These are phyloP conservation scores for Caenorhabditis macrosperma DNA, from an alignment of 2,888 invertebrate genomes.

Conservation along the genomic window DNA sequence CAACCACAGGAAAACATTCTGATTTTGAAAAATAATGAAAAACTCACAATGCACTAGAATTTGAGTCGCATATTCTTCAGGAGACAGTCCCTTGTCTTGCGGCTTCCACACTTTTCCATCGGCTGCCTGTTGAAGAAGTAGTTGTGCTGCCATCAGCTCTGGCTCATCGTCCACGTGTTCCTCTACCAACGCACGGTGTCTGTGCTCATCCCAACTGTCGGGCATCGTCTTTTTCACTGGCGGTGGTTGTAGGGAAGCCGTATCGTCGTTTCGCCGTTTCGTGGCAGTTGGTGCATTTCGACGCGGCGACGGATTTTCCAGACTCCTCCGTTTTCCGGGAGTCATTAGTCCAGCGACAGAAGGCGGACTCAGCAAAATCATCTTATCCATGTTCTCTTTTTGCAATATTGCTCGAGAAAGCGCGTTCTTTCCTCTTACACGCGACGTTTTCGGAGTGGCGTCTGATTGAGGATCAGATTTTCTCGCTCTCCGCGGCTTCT, in stretches of 20 bases:
- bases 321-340: background rate
- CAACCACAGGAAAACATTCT: background rate
- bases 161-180: slow-evolving; percentile 30
- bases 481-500: background rate
- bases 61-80: slow-evolving; percentile 27
- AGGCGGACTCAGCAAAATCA: background rate
- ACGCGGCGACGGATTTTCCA: background rate
- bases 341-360: background rate
- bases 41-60: slow-evolving; percentile 39
- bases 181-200: slow-evolving; percentile 1
- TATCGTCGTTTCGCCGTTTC: background rate
- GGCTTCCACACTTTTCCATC: slow-evolving; percentile 23
- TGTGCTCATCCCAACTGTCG: slow-evolving; percentile 32
- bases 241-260: background rate
- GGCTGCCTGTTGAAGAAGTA: background rate
- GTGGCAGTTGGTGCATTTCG: background rate
- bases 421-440: background rate
- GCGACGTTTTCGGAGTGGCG: background rate
- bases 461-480: background rate
- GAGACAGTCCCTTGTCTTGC: slow-evolving; percentile 6
- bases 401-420: background rate
- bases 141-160: background rate
- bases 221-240: slow-evolving; percentile 9
- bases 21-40: background rate
- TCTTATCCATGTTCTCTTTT: slow-evolving; percentile 20